Conservation (phyloP, 2,797 vertebrate species). For the Lepilemur septentrionalis region DNA sequence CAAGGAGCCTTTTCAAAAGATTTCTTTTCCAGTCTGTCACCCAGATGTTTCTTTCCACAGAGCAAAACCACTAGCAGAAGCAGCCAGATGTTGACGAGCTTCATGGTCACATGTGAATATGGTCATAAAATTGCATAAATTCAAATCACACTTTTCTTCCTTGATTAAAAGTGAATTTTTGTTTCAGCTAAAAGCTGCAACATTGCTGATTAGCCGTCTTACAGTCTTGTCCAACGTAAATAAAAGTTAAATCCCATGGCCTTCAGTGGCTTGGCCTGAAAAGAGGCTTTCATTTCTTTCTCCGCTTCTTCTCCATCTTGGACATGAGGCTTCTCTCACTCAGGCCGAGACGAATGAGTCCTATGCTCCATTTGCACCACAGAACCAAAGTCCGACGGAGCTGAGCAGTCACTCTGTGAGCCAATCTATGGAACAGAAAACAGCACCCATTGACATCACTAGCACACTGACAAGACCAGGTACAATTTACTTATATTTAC, state of each 20-base stretch:
- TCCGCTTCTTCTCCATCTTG: conserved; percentile 99
- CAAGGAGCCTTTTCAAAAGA: conserved; percentile 81
- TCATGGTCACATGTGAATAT: conserved; percentile 86
- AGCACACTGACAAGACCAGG: neutral
- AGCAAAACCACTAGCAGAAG: conserved; percentile 88
- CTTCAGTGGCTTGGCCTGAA: conserved; percentile 85
- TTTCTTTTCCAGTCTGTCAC: conserved; percentile 87
- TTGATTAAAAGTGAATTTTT: conserved; percentile 81
- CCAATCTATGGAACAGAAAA: conserved; percentile 71
- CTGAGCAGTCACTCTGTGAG: conserved; percentile 10
- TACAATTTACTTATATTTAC: neutral
- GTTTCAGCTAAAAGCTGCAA: conserved; percentile 74
- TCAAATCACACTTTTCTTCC: conserved; percentile 81
- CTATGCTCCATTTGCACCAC: conserved; percentile 86
- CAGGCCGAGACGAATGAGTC: conserved; percentile 82
- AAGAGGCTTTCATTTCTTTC: conserved; percentile 96
- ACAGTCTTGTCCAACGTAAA: conserved; percentile 81
- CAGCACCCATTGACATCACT: neutral
- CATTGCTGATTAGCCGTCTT: conserved; percentile 74
- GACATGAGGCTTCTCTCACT: conserved; percentile 87
- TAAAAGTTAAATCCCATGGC: conserved; percentile 87
- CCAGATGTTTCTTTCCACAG: conserved; percentile 87
- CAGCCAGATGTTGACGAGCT: conserved; percentile 88
- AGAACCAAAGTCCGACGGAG: conserved; percentile 51
- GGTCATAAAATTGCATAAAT: conserved; percentile 82